These are phyloP conservation scores for Pygoscelis adeliae DNA, from an alignment of 2,113 vertebrate genomes.

Conservation along the genomic window DNA sequence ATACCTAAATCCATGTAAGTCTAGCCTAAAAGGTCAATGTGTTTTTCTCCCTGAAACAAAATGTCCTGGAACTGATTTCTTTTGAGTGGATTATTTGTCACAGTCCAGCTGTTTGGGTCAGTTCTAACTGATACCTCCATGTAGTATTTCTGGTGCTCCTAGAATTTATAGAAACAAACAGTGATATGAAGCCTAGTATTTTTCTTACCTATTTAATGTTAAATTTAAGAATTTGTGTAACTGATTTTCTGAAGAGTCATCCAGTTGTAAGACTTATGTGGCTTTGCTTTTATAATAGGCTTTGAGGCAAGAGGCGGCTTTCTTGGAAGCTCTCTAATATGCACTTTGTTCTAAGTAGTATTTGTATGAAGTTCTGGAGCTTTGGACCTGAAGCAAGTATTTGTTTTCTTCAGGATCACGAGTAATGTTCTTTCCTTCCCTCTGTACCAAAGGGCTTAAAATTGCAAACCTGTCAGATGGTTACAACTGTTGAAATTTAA, in stretches of 20 bases:
- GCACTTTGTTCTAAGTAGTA: neutral
- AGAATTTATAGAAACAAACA: neutral
- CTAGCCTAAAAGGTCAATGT: neutral
- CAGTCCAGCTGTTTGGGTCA: neutral
- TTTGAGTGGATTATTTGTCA: neutral
- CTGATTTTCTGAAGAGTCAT: neutral
- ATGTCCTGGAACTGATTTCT: neutral
- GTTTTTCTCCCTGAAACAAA: neutral
- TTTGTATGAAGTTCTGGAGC: neutral
- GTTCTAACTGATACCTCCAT: neutral
- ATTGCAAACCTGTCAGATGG: conserved; percentile 13
- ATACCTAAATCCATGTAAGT: neutral
- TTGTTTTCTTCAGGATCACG: conserved; percentile 44
- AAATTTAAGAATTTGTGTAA: neutral
- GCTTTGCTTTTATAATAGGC: neutral
- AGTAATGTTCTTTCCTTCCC: conserved; percentile 18
- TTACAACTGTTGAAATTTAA: neutral
- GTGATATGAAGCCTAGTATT: neutral
- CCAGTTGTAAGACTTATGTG: neutral
- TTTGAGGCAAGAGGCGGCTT: neutral
- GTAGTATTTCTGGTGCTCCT: neutral
- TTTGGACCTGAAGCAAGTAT: conserved; percentile 52
- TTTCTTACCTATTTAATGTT: neutral
- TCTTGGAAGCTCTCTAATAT: neutral
- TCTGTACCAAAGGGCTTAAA: neutral